Evolutionary conservation across 2,888 invertebrate species (phyloP).

Genomic region (Metellina segmentata): DNA sequence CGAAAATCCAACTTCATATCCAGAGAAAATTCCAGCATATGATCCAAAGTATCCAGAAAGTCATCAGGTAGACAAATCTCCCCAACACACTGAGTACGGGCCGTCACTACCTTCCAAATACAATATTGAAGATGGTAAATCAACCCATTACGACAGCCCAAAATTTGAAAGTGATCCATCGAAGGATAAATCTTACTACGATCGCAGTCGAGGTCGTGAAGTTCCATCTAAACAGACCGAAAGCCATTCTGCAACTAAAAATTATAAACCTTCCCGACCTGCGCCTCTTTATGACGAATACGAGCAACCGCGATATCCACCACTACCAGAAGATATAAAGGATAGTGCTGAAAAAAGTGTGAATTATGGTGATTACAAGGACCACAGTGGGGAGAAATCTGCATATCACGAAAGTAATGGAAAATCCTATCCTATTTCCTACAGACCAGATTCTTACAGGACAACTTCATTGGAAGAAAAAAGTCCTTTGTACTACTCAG

Average conservation of each 20-base stretch:
- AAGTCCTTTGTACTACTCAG: slow-evolving; percentile 6
- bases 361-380: neutral
- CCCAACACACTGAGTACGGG: slow-evolving; percentile 6
- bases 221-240: slow-evolving; percentile 7
- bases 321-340: slow-evolving; percentile 39
- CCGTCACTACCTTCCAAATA: slow-evolving; percentile 16
- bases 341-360: slow-evolving; percentile 10
- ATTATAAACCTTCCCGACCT: slow-evolving; percentile 62
- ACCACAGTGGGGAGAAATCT: slow-evolving; percentile 3
- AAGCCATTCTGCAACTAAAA: slow-evolving; percentile 45
- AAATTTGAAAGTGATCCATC: neutral
- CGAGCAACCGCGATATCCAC: slow-evolving; percentile 58
- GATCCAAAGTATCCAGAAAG: slow-evolving; percentile 16
- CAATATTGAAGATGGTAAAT: slow-evolving; percentile 11
- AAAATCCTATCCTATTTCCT: slow-evolving; percentile 23
- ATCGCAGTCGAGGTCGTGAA: neutral
- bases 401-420: neutral
- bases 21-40: slow-evolving; percentile 5
- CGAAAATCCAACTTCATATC: neutral
- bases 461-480: slow-evolving; percentile 4
- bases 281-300: slow-evolving; percentile 56
- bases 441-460: slow-evolving; percentile 17
- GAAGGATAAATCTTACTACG: neutral
- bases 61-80: neutral
- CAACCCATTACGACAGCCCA: slow-evolving; percentile 7